These are phyloP conservation scores for Malachius bipustulatus DNA, from an alignment of 2,888 invertebrate genomes.

Conservation along the genomic window DNA sequence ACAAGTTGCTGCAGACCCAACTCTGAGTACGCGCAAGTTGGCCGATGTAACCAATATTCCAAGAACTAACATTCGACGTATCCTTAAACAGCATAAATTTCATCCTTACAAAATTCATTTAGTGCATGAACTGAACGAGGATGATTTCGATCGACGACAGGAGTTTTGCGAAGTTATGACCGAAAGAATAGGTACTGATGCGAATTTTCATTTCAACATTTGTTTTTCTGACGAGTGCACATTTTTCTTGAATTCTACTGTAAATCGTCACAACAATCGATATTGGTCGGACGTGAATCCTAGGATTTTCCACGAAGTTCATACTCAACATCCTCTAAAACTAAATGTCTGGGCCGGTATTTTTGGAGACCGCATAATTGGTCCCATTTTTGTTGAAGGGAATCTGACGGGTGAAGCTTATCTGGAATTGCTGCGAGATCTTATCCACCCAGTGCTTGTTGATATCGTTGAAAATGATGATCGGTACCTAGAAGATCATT, in stretches of 20 bases:
- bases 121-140: neutral
- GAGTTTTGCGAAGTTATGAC: too few species aligned
- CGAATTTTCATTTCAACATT: too few species aligned
- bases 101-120: conserved; percentile 1
- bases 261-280: conserved; percentile 4
- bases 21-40: neutral
- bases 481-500: conserved; percentile 5
- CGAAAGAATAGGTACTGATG: too few species aligned
- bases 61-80: neutral
- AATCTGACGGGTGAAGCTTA: conserved; percentile 10
- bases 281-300: conserved; percentile 10
- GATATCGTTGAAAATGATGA: conserved; percentile 1
- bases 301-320: conserved; percentile 7
- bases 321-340: conserved; percentile 9
- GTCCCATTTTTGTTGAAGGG: conserved; percentile 7
- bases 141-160: conserved; percentile 1
- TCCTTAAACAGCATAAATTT: neutral
- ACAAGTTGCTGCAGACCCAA: neutral
- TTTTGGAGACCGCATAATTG: conserved; percentile 7
- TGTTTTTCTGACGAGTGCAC: too few species aligned
- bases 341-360: conserved; percentile 12
- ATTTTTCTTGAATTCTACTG: conserved; percentile 8
- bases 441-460: conserved; percentile 1
- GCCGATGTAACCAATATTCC: neutral
- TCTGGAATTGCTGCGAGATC: conserved; percentile 8